Base-by-base conservation (phyloP, 2,797 vertebrate genomes). In the Sebastes taczanowskii region DNA sequence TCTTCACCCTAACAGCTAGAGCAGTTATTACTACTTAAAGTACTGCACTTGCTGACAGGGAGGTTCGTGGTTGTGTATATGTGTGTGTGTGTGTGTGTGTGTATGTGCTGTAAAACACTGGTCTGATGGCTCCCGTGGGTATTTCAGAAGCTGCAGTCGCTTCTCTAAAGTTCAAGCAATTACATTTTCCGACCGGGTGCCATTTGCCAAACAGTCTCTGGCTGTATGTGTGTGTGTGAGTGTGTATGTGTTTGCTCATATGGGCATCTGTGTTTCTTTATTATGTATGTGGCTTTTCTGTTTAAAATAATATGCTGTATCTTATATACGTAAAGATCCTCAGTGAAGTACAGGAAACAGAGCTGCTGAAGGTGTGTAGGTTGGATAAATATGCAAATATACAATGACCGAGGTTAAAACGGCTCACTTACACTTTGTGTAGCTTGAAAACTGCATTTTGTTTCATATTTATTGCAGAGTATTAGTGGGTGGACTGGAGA, bases 151-250 rank as follows among this genome's bases (percentile, higher is more conserved):
- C 91, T 87, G 87, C 87, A 84, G 88, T 90, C 71, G 87, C 91
- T 91, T 91, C 89, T 91, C 86, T 91, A 92, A 94, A 94, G 92
- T 94, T 94, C 92, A 94, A 90, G 88, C 92, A 94, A 92, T 94
- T 94, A 92, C 91, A 86, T 88, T 92, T 92, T 88, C 87, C 86
- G 63, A 90, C 83, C 61, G 82, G 91, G 59, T 90, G 88, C 91
- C 92, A 90, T 92, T 93, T 92, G 77, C 92, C 85, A 90, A 89
- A 84, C 90, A 84, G 66, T 82, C 85, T 80, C 75, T 60, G 67
- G 34, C 68, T 89, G 56, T 78, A 81, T 60, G 69, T 74, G 63
- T 74, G 63, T 81, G 76, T 81, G 76, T 77, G 60, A 79, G 27
- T 80, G 27, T 80, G 38, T 68, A 52, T 60, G 34, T 55, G 81